Evolutionary conservation across 2,888 invertebrate species (phyloP), one percentile per base, ranked within the genome.

Genomic region (Theretra japonica): DNA sequence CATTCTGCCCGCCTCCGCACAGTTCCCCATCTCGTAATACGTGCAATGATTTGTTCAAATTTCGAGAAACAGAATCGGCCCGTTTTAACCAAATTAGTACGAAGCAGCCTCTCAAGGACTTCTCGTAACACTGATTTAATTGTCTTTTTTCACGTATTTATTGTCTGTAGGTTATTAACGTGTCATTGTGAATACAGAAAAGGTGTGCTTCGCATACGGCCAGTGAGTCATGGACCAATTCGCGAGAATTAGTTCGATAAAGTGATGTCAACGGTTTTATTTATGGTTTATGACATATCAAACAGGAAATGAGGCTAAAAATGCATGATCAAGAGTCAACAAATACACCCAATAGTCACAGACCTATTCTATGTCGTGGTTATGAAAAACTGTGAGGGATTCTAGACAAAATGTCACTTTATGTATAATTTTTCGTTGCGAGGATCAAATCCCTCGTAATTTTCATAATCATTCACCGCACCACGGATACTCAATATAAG

Each of bases 21-120:
- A 83, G 84, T 85, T 83, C 82, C 81, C 85, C 88, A 90, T 89
- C 88, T 88, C 78, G 78, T 76, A 75, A 79, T 90, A 88, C 87
- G 82, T 83, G 85, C 88, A 89, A 88, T 83, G 81, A 80, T 83
- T 86, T 82, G 83, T 76, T 83, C 81, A 80, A 83, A 85, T 90
- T 90, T 87, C 85, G 77, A 88, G 89, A 89, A 92, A 83, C 86
- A 84, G 87, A 86, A 88, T 86, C 82, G 76, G 77, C 78, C 76
- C 78, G 83, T 82, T 82, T 84, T 82, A 80, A 79, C 82, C 85
- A 88, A 91, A 89, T 92, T 88, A 86, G 86, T 81, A 80, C 86
- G 84, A 85, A 76, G 74, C 70, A 78, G 78, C 75, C 77, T 82
- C 83, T 88, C 92, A 90, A 91, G 91, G 90, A 82, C 84, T 89